Percentiles rank a stretch among this genome's conserved stretches.
These are phyloP conservation scores for Alosa sapidissima DNA, from an alignment of 2,797 vertebrate species.

Conservation along the genomic window DNA sequence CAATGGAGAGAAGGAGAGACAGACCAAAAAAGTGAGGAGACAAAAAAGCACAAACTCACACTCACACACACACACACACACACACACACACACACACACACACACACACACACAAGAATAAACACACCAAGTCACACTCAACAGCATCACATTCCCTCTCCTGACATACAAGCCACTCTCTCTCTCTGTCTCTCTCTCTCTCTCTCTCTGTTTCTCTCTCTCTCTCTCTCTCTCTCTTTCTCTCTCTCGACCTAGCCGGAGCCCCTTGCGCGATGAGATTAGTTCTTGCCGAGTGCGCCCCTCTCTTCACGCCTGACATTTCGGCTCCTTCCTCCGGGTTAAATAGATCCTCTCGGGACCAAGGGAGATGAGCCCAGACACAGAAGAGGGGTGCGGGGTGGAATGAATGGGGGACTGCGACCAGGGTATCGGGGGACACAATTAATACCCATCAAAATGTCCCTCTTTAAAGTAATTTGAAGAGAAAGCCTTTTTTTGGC, in stretches of 20 bases:
- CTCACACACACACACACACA: not conserved
- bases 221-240: not conserved
- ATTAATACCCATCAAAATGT: conserved; percentile 68
- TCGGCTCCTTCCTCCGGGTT: conserved; percentile 56
- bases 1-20: not conserved
- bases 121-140: conserved; percentile 19
- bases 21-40: not conserved
- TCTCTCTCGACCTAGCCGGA: conserved; percentile 48
- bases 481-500: conserved; percentile 42
- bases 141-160: not conserved
- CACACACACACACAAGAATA: not conserved
- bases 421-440: conserved; percentile 60
- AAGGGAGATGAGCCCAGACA: not conserved
- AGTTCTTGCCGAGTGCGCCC: conserved; percentile 52
- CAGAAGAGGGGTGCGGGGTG: not conserved
- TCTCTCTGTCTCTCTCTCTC: not conserved
- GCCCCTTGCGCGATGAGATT: conserved; percentile 35
- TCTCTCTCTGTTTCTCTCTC: not conserved
- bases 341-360: conserved; percentile 62
- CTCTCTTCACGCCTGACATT: conserved; percentile 30
- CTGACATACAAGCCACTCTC: conserved; percentile 20
- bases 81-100: not conserved
- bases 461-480: conserved; percentile 67
- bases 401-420: not conserved
- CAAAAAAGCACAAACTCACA: not conserved